Evolutionary conservation across 2,113 vertebrate genomes (phyloP), one percentile per base, ranked within the genome.

Genomic region (Bothrops jararaca): DNA sequence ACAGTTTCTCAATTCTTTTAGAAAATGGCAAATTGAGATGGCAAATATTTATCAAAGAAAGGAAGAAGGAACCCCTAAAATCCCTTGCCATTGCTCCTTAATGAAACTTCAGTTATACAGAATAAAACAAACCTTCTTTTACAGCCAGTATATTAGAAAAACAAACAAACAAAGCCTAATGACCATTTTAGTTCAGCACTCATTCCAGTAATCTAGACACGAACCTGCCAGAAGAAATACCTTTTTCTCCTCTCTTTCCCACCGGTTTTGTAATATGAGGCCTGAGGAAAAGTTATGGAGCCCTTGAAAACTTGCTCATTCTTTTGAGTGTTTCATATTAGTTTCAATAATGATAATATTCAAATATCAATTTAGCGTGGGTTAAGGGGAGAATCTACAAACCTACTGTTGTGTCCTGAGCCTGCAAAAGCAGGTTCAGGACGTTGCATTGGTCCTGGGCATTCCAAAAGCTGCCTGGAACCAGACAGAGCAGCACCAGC

Each of bases 21-120:
- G 90, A 92, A 92, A 56, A 89, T 89, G 95, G 89, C 92, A 94
- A 58, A 92, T n/a, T 91, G 94, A 94, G 60, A 93, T 50, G 92
- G 91, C 94, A 34, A 92, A 42, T 85, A 74, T 92, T 90, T 89
- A 88, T 91, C 8, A 23, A 91, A 94, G 88, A 74, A 93, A 93
- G 92, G 1, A 85, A 95, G 90, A 52, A 22, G 20, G 48, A 88
- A 20, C 56, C 86, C 1, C 34, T 29, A 29, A 20, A 64, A 7
- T 8, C 53, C 7, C 12, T 58, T 42, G 34, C 5, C 64, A 18
- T 48, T 90, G 52, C 50, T 58, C 39, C 45, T 4, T 22, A 11
- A n/a, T 24, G 48, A 58, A 48, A 3, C 34, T 39, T 48, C 20
- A 8, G 34, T 57, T 69, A 12, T 42, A 69, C 52, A 22, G 29